phyloP scores from a whole-genome alignment of 2,888 invertebrate species.

The Apeira syringaria region DNA sequence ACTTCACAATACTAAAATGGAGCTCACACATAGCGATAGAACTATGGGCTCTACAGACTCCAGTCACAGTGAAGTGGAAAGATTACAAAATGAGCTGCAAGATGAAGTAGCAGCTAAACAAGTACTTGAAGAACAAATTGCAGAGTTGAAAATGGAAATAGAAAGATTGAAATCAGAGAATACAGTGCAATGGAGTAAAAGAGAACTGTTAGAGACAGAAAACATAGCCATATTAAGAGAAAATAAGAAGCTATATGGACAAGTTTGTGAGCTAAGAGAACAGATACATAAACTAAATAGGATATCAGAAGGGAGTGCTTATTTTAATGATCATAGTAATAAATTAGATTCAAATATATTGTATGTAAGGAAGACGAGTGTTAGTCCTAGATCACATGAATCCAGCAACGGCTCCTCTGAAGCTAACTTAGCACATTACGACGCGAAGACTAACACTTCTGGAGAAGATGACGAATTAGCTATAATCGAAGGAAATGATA shows the following conservation, averaged over 20 bases:
- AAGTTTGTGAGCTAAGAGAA: slow-evolving; percentile 73
- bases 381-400: slow-evolving; percentile 70
- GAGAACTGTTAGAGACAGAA: slow-evolving; percentile 95
- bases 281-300: slow-evolving; percentile 76
- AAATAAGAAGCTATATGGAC: slow-evolving; percentile 90
- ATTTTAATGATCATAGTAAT: slow-evolving; percentile 44
- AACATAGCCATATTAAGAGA: slow-evolving; percentile 94
- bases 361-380: slow-evolving; percentile 67
- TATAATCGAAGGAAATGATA: slow-evolving; percentile 63
- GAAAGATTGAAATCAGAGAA: slow-evolving; percentile 96
- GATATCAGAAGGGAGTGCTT: slow-evolving; percentile 71
- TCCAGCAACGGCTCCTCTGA: slow-evolving; percentile 75
- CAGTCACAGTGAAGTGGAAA: slow-evolving; percentile 74
- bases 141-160: slow-evolving; percentile 84
- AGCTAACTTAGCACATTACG: slow-evolving; percentile 63
- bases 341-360: slow-evolving; percentile 67
- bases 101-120: slow-evolving; percentile 76
- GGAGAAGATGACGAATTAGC: slow-evolving; percentile 76
- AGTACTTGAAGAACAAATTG: slow-evolving; percentile 71
- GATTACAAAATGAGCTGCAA: slow-evolving; percentile 72
- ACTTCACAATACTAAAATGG: slow-evolving; percentile 66
- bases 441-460: slow-evolving; percentile 70
- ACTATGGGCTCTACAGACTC: slow-evolving; percentile 75
- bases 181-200: slow-evolving; percentile 96
- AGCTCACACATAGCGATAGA: slow-evolving; percentile 63